These are phyloP conservation scores for Eubasilissa splendida DNA, from an alignment of 2,888 invertebrate species.

Conservation along the genomic window DNA sequence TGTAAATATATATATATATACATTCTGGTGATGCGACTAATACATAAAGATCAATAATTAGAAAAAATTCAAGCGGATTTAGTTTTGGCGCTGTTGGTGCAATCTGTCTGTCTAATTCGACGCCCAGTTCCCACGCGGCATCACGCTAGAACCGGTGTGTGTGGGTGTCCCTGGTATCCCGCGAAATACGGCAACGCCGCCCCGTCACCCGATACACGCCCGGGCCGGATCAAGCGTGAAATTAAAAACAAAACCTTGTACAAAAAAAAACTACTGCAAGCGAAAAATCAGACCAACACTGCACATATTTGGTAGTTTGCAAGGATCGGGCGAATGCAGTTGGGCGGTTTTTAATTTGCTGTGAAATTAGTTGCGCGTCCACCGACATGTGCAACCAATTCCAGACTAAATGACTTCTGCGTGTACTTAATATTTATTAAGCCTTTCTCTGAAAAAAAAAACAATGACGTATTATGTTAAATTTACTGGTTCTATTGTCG, in stretches of 20 bases:
- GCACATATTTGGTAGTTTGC: constrained; percentile 30
- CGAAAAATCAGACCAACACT: constrained; percentile 14
- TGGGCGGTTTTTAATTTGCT: constrained; percentile 48
- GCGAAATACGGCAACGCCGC: constrained; percentile 6
- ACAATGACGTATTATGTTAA: too few relatives aligned
- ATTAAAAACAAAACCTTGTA: constrained; percentile 54
- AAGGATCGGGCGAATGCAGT: constrained; percentile 15
- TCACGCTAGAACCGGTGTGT: background rate
- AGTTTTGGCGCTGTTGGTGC: background rate
- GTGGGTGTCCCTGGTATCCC: background rate
- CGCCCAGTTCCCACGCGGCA: constrained; percentile 16
- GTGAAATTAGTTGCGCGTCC: constrained; percentile 34
- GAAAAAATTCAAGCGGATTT: too few relatives aligned
- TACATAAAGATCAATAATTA: too few relatives aligned
- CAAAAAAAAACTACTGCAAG: constrained; percentile 42
- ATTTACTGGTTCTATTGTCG: too few relatives aligned
- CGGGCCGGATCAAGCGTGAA: constrained; percentile 56
- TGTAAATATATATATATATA: too few relatives aligned
- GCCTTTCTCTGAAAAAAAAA: too few relatives aligned
- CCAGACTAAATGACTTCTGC: constrained; percentile 22
- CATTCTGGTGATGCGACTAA: too few relatives aligned
- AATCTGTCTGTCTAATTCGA: constrained; percentile 21
- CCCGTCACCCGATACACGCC: constrained; percentile 34
- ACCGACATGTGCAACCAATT: constrained; percentile 17
- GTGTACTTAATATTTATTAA: background rate